Conservation (phyloP, 2,797 vertebrate species). For the Chelon labrosus region DNA sequence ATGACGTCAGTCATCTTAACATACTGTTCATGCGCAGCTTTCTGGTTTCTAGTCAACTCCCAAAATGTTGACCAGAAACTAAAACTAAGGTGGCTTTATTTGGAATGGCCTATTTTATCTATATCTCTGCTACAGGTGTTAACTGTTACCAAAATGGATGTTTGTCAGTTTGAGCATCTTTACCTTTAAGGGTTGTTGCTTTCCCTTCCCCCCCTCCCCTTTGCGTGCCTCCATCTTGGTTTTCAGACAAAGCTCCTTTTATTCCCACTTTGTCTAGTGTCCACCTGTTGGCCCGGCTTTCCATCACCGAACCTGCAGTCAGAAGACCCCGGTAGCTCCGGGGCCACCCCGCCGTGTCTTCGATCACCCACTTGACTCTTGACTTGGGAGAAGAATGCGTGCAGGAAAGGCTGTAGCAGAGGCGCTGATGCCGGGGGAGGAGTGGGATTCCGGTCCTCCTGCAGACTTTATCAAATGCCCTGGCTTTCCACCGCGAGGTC, state of each 20-base stretch:
- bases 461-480: slow-evolving; percentile 37
- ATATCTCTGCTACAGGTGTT: not conserved
- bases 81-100: not conserved
- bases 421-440: not conserved
- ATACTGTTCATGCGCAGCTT: no score
- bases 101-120: not conserved
- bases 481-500: slow-evolving; percentile 30
- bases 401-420: slow-evolving; percentile 21
- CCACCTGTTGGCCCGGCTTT: slow-evolving; percentile 82
- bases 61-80: no score
- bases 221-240: slow-evolving; percentile 69
- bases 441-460: not conserved
- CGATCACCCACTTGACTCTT: slow-evolving; percentile 67
- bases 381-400: slow-evolving; percentile 16
- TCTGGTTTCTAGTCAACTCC: no score
- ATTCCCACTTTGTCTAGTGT: slow-evolving; percentile 73
- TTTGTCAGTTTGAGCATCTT: slow-evolving; percentile 1
- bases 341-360: slow-evolving; percentile 62
- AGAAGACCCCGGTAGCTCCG: slow-evolving; percentile 57
- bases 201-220: slow-evolving; percentile 26
- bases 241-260: slow-evolving; percentile 77
- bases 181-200: slow-evolving; percentile 30
- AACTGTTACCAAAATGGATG: not conserved
- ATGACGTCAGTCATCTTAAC: no score
- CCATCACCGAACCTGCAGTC: slow-evolving; percentile 67